Base-by-base conservation (phyloP, 1,140 invertebrate species). In the Danaus melanippus region DNA sequence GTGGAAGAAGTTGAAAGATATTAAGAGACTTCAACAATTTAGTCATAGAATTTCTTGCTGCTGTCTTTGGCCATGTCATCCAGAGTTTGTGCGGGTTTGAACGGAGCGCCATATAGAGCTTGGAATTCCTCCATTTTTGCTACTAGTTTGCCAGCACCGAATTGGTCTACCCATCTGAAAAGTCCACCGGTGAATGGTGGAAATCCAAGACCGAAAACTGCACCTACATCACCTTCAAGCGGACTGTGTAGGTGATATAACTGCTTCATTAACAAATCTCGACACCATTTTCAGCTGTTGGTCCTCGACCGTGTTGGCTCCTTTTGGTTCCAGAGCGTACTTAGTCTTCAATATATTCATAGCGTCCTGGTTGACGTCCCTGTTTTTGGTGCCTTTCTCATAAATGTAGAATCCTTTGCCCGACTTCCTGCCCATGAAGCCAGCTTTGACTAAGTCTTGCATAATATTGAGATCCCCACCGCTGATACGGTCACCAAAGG, bases 141-240 rank as follows among this genome's bases (percentile, higher is more conserved):
- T 0, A 99, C 97, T 54, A 99, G 85, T 72, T 95, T 96, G 47
- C 91, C 91, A 12, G 98, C 98, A 48, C 98, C 97, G 69, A 94
- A 98, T 54, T 91, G 91, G 80, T 99, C 98, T 0, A 99, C 91
- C 92, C 95, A 99, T 71, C 97, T 88, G 44, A 99, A 99, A 21
- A 98, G 98, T 67, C 98, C 97, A 50, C 98, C 98, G 15, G 95
- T 93, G 87, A 99, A 99, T 87, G 98, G 98, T 21, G 98, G 98
- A 87, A 99, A 99, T 11, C 98, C 98, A 55, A 99, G 89, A 56
- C 98, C 98, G 84, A 99, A 99, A 1, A 99, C 98, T 45, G 97
- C 97, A 60, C 98, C 98, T 64, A 99, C 92, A 84, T 99, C 98
- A 59, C 97, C 98, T 88, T 99, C 98, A 76, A 98, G 84, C 9